Evolutionary conservation across 2,888 invertebrate species (phyloP), one percentile per base, ranked within the genome.

Genomic region (Patella caerulea): DNA sequence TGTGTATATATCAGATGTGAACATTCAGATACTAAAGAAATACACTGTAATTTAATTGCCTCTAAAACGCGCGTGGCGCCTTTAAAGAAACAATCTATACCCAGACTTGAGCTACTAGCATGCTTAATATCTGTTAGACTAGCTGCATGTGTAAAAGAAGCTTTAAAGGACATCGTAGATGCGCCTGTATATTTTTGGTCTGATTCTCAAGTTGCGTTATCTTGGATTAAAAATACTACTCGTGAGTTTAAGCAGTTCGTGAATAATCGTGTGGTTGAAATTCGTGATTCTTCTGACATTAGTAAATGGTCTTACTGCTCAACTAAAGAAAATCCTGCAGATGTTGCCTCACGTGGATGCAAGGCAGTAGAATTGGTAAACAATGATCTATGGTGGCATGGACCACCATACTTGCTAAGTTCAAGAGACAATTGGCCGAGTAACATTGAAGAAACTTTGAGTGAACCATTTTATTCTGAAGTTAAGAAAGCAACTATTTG

Each of bases 111-210:
- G 17, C 17, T 59, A 59, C 17, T 59, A n/a, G 19, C 59, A n/a
- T 59, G 59, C n/a, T 59, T 59, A 59, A 59, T 59, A 56, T 59
- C 59, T 59, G 59, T 59, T 17, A 59, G 59, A 15, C 19, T 59
- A 59, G 12, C 17, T 19, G 7, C n/a, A 19, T 59, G 59, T 59
- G 59, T 59, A 59, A 0, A 5, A 59, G 59, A 59, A 17, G 59
- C 59, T 11, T 59, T 59, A 17, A 59, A 59, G 59, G 59, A 19
- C 11, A 59, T 17, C 9, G 19, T 59, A 59, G 59, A n/a, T 3
- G n/a, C 59, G 17, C 7, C 19, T 59, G 59, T 59, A 19, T 59
- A 59, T 59, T 59, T n/a, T 59, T 59, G 59, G 59, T 59, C 59
- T n/a, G 59, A 59, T 3, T 59, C 59, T 12, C 59, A 59, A 59